Percentiles rank a stretch among this genome's conserved stretches.
phyloP scores from a whole-genome alignment of 1,140 invertebrate genomes.

The Marisa cornuarietis region DNA sequence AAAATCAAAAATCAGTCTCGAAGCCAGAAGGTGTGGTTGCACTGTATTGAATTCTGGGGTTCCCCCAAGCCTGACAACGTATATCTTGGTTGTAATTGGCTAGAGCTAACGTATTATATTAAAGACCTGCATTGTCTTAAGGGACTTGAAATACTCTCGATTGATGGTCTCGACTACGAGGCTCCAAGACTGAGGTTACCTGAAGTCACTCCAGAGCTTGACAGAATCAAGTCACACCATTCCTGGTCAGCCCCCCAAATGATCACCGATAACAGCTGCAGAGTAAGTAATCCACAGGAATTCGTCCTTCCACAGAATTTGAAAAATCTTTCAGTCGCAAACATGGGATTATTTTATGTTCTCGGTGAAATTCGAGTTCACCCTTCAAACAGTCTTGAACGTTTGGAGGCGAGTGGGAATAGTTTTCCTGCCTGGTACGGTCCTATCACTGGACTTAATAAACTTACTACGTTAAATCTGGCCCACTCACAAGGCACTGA shows the following conservation, averaged over 20 bases:
- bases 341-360: slow-evolving; percentile 22
- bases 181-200: slow-evolving; percentile 4
- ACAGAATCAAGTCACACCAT: too few relatives aligned
- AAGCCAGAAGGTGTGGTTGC: too few relatives aligned
- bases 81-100: background rate
- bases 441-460: slow-evolving; percentile 21
- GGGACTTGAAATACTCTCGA: background rate
- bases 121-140: slow-evolving; percentile 14
- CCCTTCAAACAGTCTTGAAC: background rate
- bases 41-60: too few relatives aligned
- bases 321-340: slow-evolving; percentile 3
- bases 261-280: too few relatives aligned
- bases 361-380: slow-evolving; percentile 1
- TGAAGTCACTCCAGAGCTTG: too few relatives aligned
- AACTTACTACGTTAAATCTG: slow-evolving; percentile 14
- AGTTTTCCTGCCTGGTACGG: slow-evolving; percentile 21
- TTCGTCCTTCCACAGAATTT: slow-evolving; percentile 26
- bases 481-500: slow-evolving; percentile 12
- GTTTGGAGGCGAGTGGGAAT: slow-evolving; percentile 17
- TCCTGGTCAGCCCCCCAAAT: too few relatives aligned
- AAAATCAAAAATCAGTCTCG: too few relatives aligned
- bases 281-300: too few relatives aligned
- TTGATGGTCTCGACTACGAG: slow-evolving; percentile 8
- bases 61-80: slow-evolving; percentile 12
- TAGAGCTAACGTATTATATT: slow-evolving; percentile 10